A percentile compares a stretch with the other conserved stretches of the same genome.
Conservation (phyloP, 2,797 vertebrate genomes). For the Danionella dracula region DNA sequence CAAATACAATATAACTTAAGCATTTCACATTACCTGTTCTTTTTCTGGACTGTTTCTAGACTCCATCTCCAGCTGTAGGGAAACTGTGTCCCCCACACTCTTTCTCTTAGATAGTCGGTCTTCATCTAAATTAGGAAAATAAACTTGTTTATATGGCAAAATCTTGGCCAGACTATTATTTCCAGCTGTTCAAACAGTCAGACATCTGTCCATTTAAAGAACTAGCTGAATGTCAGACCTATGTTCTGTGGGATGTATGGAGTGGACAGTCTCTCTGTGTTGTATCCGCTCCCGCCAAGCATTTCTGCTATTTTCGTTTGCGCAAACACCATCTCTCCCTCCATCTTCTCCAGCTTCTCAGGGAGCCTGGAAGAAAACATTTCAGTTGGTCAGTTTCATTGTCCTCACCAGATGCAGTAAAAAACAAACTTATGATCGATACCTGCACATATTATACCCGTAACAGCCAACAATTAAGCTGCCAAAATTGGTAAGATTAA, state of each 20-base stretch:
- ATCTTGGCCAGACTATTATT: neutral
- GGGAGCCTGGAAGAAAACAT: slow-evolving; percentile 64
- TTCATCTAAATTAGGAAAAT: slow-evolving; percentile 64
- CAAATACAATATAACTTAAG: no score
- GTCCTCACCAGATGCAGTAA: neutral
- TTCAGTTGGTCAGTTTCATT: neutral
- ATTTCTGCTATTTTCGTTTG: slow-evolving; percentile 80
- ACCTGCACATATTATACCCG: neutral
- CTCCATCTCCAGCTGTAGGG: slow-evolving; percentile 85
- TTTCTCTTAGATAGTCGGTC: slow-evolving; percentile 84
- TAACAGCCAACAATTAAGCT: no score
- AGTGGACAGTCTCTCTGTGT: slow-evolving; percentile 72
- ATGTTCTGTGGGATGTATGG: slow-evolving; percentile 81
- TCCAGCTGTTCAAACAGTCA: neutral
- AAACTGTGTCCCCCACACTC: slow-evolving; percentile 82
- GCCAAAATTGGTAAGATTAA: no score
- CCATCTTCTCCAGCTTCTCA: slow-evolving; percentile 64
- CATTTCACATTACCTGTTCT: slow-evolving; percentile 67
- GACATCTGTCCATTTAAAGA: neutral
- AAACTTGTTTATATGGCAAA: neutral
- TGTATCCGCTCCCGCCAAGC: slow-evolving; percentile 81
- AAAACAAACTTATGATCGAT: neutral
- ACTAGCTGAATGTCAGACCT: slow-evolving; percentile 55
- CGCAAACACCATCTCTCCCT: slow-evolving; percentile 72
- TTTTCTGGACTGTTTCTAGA: slow-evolving; percentile 71